Evolutionary conservation across 2,113 vertebrate genomes (phyloP).

Genomic region (Passer montanus): DNA sequence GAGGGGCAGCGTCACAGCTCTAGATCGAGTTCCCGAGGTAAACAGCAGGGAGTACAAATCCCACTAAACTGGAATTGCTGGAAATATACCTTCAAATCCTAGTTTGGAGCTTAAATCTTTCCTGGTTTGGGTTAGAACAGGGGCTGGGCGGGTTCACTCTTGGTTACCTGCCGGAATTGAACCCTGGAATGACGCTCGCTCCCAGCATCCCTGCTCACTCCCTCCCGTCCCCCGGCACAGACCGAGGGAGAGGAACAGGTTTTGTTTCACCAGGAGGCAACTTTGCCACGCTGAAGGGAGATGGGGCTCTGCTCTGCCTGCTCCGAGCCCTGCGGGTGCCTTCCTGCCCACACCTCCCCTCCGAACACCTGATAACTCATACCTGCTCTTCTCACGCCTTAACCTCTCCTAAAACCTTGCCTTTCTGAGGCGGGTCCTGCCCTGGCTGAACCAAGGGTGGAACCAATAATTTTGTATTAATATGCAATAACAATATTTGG

Average conservation of each 20-base stretch:
- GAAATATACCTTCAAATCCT: neutral
- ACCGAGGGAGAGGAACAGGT: neutral
- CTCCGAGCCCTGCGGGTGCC: neutral
- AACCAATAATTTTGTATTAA: neutral
- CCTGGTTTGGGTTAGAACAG: neutral
- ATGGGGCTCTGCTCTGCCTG: neutral
- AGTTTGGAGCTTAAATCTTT: neutral
- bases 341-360: neutral
- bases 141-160: neutral
- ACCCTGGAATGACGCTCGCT: neutral
- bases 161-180: fast-evolving
- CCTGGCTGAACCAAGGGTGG: neutral
- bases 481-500: too few species aligned
- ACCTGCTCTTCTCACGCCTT: neutral
- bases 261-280: neutral
- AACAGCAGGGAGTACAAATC: neutral
- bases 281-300: neutral
- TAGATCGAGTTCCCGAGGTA: neutral
- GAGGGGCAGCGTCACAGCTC: fast-evolving
- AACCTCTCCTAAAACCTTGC: neutral
- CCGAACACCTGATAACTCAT: neutral
- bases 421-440: neutral
- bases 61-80: neutral
- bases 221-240: neutral
- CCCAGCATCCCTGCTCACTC: neutral